These are phyloP conservation scores for Temnopleurus reevesii DNA, from an alignment of 53 echinoderm and acorn worm species.

Conservation along the genomic window DNA sequence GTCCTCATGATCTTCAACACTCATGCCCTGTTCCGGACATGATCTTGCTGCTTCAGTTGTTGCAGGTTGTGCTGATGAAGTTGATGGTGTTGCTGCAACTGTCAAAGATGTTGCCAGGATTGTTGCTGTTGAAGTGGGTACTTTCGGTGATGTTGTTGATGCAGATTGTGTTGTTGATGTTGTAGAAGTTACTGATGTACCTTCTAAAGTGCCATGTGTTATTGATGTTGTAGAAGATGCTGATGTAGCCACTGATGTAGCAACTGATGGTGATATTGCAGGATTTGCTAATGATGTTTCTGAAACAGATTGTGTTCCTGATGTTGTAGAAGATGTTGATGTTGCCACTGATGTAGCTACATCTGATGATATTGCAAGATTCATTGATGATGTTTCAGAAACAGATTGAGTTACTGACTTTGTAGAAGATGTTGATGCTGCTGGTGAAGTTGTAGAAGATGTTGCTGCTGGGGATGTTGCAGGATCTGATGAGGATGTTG, in stretches of 20 bases:
- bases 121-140: not conserved
- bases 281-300: no score
- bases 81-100: not conserved
- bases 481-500: not conserved
- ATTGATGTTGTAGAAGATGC: not conserved
- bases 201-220: not conserved
- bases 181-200: not conserved
- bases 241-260: no score
- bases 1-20: not conserved
- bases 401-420: no score
- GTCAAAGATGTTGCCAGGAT: no score
- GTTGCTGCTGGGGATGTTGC: not conserved
- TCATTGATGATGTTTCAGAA: no score
- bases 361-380: no score
- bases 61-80: not conserved
- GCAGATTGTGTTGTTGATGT: not conserved
- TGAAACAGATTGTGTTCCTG: no score
- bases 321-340: not conserved
- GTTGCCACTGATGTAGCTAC: no score
- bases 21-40: not conserved
- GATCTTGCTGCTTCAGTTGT: not conserved
- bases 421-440: no score
- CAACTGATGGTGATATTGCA: no score
- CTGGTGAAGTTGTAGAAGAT: no score
- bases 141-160: not conserved